Percentiles rank a stretch among this genome's conserved stretches.
These are phyloP conservation scores for Pheosia tremula DNA, from an alignment of 2,888 invertebrate species.

Conservation along the genomic window DNA sequence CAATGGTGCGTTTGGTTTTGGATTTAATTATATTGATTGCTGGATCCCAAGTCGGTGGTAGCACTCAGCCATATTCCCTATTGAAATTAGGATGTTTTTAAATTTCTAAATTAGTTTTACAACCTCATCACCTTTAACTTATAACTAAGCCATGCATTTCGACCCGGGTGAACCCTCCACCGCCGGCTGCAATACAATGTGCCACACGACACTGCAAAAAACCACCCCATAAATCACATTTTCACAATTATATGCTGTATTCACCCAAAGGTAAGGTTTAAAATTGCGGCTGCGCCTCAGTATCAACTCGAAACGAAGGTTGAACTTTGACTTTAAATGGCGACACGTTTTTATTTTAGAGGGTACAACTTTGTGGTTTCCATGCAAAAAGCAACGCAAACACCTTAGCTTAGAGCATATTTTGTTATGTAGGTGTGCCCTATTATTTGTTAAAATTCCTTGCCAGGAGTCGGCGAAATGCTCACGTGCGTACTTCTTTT, in stretches of 20 bases:
- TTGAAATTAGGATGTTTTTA: no score
- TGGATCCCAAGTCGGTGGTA: no score
- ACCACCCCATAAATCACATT: conserved; percentile 40
- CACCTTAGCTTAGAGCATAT: conserved; percentile 36
- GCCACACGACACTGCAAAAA: conserved; percentile 64
- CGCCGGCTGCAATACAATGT: conserved; percentile 52
- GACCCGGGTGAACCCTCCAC: conserved; percentile 45
- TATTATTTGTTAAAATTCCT: conserved; percentile 52
- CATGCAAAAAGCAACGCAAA: conserved; percentile 40
- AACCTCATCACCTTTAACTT: conserved; percentile 63
- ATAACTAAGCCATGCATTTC: conserved; percentile 52
- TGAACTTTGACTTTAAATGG: conserved; percentile 69
- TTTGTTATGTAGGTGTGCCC: conserved; percentile 27
- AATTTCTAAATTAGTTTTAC: conserved; percentile 17
- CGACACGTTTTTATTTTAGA: conserved; percentile 53
- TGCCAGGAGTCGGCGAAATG: conserved; percentile 54
- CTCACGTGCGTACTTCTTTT: conserved; percentile 67
- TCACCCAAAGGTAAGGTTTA: conserved; percentile 33
- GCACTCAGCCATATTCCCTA: no score
- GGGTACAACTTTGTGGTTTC: conserved; percentile 29
- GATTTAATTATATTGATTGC: no score
- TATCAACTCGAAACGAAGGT: conserved; percentile 54
- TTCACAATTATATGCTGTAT: conserved; percentile 49
- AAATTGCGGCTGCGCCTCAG: conserved; percentile 28
- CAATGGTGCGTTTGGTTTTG: no score